Evolutionary conservation across 2,113 vertebrate genomes (phyloP), one percentile per base, ranked within the genome.

Genomic region (Spheniscus mendiculus): DNA sequence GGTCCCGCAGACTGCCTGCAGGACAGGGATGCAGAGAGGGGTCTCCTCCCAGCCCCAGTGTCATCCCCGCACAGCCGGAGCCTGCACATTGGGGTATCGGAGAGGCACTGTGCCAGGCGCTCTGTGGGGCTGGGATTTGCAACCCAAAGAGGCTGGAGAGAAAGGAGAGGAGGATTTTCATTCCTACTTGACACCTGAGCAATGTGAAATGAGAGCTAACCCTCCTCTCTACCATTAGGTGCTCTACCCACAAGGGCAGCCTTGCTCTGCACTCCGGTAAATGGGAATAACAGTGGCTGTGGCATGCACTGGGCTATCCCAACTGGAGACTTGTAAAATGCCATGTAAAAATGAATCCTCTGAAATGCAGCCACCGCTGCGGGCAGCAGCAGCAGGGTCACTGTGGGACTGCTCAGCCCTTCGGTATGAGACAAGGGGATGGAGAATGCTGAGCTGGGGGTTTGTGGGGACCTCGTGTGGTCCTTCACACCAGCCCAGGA

Each of bases 351-450:
- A 32, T 5, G 4, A 59, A 23, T 38, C 38, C 47, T 47, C 34
- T 45, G 47, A 55, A 71, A 27, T 0, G 2, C 71, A 67, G 23
- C 52, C 61, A 17, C 71, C 0, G 1, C 61, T 56, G 12, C 1
- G 0, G 83, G 50, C 53, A 29, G 62, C 61, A 16, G 47, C n/a
- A 45, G 45, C 6, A 2, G 3, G 18, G 83, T 26, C 45, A 36
- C 40, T 13, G 18, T 4, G 2, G 40, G 67, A 22, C 26, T 38
- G 55, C 65, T 79, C 9, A 1, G 27, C 29, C 27, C 38, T 40
- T 27, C 0, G 1, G 56, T 29, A 12, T 0, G 19, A 23, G 49
- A 18, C 29, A 11, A 12, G 2, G 40, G 14, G 38, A 12, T 19
- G 29, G 21, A 62, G 66, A 12, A 29, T 29, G n/a, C 58, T n/a